A percentile compares a stretch with the other conserved stretches of the same genome.
Evolutionary conservation across 2,888 invertebrate genomes (phyloP).

Genomic region (Callimorpha dominula): DNA sequence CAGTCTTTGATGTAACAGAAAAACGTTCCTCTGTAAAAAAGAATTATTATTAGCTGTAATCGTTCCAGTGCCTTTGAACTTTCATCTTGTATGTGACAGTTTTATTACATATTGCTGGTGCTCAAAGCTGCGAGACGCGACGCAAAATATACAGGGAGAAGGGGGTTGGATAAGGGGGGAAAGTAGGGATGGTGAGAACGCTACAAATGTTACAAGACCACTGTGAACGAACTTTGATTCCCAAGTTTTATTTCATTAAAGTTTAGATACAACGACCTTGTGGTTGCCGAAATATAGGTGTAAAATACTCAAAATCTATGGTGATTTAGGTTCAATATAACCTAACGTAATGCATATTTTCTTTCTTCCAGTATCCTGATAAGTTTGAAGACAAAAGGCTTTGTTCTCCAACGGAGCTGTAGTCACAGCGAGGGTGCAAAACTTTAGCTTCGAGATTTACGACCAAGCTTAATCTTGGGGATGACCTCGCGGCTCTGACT

Average conservation of each 20-base stretch:
- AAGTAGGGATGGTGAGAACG: constrained; percentile 3
- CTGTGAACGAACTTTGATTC: constrained; percentile 23
- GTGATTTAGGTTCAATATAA: constrained; percentile 34
- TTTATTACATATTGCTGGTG: constrained; percentile 49
- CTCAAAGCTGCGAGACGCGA: constrained; percentile 12
- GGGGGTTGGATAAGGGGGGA: neutral
- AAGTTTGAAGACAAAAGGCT: constrained; percentile 47
- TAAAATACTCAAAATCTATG: constrained; percentile 8
- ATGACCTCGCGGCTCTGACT: constrained; percentile 33
- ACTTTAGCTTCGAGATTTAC: constrained; percentile 45
- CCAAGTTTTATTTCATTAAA: constrained; percentile 30
- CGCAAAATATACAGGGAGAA: constrained; percentile 8
- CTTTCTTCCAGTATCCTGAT: constrained; percentile 31
- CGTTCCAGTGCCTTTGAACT: constrained; percentile 52
- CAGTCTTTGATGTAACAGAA: constrained; percentile 54
- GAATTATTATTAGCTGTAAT: constrained; percentile 61
- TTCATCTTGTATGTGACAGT: constrained; percentile 53
- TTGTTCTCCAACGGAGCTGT: constrained; percentile 38
- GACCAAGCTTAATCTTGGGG: constrained; percentile 30
- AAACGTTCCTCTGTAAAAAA: constrained; percentile 48
- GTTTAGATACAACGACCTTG: constrained; percentile 20
- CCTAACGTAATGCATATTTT: constrained; percentile 37
- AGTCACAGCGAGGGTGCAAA: constrained; percentile 36
- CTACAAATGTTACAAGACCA: constrained; percentile 17
- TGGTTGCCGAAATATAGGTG: constrained; percentile 5